Evolutionary conservation across 2,797 vertebrate species (phyloP).

Genomic region (Malacoctenus gilli): DNA sequence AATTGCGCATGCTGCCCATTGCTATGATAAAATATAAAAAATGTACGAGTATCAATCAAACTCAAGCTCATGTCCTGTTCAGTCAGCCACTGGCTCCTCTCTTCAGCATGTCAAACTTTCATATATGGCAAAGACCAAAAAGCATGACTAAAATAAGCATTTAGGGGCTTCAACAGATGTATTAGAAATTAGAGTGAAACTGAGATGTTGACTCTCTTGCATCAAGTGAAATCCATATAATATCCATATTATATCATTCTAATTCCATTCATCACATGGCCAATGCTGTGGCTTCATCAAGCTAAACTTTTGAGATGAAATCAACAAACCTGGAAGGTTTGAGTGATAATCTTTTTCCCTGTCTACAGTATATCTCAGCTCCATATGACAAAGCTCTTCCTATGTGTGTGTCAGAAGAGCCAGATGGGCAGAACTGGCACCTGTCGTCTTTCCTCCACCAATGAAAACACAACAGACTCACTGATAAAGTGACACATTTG

Average conservation of each 20-base stretch:
- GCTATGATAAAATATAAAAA: not conserved
- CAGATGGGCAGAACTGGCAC: constrained; percentile 39
- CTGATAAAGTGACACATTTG: constrained; percentile 43
- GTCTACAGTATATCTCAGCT: not conserved
- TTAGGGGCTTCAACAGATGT: not conserved
- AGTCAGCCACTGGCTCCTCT: not conserved
- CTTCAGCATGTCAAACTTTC: not conserved
- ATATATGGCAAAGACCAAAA: not conserved
- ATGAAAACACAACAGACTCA: constrained; percentile 24
- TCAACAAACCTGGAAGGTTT: constrained; percentile 4
- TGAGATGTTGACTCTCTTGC: too few species aligned
- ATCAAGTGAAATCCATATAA: too few species aligned
- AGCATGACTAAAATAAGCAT: not conserved
- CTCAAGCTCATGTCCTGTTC: constrained; percentile 1
- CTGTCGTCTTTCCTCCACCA: constrained; percentile 3
- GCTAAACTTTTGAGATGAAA: not conserved
- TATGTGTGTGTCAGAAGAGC: constrained; percentile 13
- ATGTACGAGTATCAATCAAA: not conserved
- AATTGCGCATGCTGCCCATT: not conserved
- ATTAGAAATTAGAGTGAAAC: too few species aligned
- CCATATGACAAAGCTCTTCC: constrained; percentile 12
- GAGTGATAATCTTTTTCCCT: too few species aligned
- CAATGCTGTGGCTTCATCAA: too few species aligned
- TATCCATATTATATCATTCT: too few species aligned
- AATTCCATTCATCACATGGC: too few species aligned